These are phyloP conservation scores for Drosophila anceps DNA, from an alignment of 2,888 invertebrate species.

Conservation along the genomic window DNA sequence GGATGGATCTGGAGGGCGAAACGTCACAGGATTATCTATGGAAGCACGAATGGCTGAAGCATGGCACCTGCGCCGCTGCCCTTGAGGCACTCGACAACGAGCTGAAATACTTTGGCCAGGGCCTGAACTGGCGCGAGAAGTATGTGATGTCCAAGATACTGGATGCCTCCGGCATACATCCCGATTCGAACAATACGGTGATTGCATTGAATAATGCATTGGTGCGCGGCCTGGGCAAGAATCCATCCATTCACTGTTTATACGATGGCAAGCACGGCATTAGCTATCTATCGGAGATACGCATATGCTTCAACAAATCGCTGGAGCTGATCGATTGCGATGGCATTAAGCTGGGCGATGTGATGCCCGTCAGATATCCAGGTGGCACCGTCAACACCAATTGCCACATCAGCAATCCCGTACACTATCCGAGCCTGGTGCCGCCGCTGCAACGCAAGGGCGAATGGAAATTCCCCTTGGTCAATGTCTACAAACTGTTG, in stretches of 20 bases:
- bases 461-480: slow-evolving; percentile 85
- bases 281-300: slow-evolving; percentile 89
- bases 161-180: slow-evolving; percentile 87
- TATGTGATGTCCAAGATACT: slow-evolving; percentile 89
- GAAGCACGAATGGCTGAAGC: slow-evolving; percentile 94
- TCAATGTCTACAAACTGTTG: slow-evolving; percentile 87
- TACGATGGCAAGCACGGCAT: slow-evolving; percentile 87
- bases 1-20: slow-evolving; percentile 90
- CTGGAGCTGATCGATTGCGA: slow-evolving; percentile 89
- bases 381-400: slow-evolving; percentile 87
- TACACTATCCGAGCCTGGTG: slow-evolving; percentile 87
- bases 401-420: slow-evolving; percentile 86
- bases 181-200: slow-evolving; percentile 86
- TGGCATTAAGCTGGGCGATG: slow-evolving; percentile 85
- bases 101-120: slow-evolving; percentile 89
- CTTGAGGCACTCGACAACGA: slow-evolving; percentile 88
- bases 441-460: slow-evolving; percentile 63
- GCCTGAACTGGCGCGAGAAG: slow-evolving; percentile 87
- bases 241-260: slow-evolving; percentile 89
- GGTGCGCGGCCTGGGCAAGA: slow-evolving; percentile 86
- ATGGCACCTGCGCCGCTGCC: slow-evolving; percentile 91
- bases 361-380: slow-evolving; percentile 77
- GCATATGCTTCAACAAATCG: slow-evolving; percentile 90
- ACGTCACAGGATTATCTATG: slow-evolving; percentile 87
- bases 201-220: slow-evolving; percentile 87